Evolutionary conservation across 2,113 vertebrate species (phyloP).

Genomic region (Nothoprocta perdicaria): DNA sequence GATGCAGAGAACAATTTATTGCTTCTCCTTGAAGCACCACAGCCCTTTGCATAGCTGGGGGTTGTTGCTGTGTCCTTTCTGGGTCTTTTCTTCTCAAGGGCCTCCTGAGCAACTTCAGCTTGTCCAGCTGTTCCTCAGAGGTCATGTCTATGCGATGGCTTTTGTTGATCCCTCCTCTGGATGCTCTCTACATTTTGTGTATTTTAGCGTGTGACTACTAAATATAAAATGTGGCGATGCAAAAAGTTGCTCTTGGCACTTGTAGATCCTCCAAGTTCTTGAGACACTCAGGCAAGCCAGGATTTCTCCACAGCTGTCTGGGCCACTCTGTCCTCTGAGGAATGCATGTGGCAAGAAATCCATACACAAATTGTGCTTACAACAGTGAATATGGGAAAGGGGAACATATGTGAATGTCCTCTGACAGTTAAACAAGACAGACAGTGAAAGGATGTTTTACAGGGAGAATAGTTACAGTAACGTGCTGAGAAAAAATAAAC

Average conservation of each 20-base stretch:
- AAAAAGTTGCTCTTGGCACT: constrained; percentile 19
- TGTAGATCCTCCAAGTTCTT: background rate
- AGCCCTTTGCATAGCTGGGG: background rate
- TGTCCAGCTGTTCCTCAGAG: background rate
- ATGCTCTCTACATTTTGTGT: background rate
- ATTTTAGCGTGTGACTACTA: background rate
- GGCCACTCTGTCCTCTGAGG: background rate
- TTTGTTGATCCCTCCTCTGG: background rate
- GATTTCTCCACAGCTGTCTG: constrained; percentile 38
- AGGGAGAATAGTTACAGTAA: background rate
- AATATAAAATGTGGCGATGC: background rate
- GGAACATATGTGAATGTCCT: constrained; percentile 6
- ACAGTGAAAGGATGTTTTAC: background rate
- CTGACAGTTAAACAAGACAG: constrained; percentile 27
- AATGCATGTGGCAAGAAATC: constrained; percentile 22
- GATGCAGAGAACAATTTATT: background rate
- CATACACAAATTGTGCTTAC: background rate
- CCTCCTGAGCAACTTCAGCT: background rate
- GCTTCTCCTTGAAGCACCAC: background rate
- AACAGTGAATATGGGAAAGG: background rate
- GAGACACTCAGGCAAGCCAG: background rate
- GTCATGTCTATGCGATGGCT: background rate
- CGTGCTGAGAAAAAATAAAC: background rate
- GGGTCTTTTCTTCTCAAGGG: background rate
- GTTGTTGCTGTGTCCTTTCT: background rate